Evolutionary conservation across 2,888 invertebrate species (phyloP).

Genomic region (Epistrophella euchroma): DNA sequence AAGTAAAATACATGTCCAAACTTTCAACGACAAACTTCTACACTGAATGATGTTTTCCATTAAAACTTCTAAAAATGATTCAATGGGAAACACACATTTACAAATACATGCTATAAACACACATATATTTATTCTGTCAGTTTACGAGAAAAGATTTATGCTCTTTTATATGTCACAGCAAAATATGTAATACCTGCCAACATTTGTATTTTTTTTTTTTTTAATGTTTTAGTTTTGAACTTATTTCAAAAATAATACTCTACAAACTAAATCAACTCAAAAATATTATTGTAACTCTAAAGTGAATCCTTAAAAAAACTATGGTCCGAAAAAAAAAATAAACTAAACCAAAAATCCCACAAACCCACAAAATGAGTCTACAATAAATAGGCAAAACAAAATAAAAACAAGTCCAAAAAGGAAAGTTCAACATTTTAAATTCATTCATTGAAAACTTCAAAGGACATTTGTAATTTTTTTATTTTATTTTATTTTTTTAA

Average conservation of each 20-base stretch:
- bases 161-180: conserved; percentile 15
- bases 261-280: conserved; percentile 7
- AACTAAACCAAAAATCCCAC: conserved; percentile 35
- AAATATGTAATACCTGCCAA: conserved; percentile 17
- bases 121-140: not conserved
- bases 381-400: not conserved
- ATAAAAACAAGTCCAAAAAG: conserved; percentile 13
- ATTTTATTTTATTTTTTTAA: not conserved
- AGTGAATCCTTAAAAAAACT: conserved; percentile 15
- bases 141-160: conserved; percentile 15
- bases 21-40: conserved; percentile 48
- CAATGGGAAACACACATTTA: conserved; percentile 19
- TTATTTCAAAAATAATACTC: conserved; percentile 7
- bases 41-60: conserved; percentile 57
- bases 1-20: conserved; percentile 35
- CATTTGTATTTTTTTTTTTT: conserved; percentile 1
- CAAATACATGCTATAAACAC: not conserved
- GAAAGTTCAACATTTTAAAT: conserved; percentile 33
- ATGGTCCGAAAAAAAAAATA: not conserved
- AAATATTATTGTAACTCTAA: conserved; percentile 4
- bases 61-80: conserved; percentile 60
- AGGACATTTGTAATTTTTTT: conserved; percentile 17
- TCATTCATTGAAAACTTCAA: conserved; percentile 46
- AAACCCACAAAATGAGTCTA: conserved; percentile 37
- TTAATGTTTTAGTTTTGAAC: conserved; percentile 3